A percentile compares a stretch with the other conserved stretches of the same genome.
phyloP scores from a whole-genome alignment of 2,113 vertebrate species.

The Prolemur simus region DNA sequence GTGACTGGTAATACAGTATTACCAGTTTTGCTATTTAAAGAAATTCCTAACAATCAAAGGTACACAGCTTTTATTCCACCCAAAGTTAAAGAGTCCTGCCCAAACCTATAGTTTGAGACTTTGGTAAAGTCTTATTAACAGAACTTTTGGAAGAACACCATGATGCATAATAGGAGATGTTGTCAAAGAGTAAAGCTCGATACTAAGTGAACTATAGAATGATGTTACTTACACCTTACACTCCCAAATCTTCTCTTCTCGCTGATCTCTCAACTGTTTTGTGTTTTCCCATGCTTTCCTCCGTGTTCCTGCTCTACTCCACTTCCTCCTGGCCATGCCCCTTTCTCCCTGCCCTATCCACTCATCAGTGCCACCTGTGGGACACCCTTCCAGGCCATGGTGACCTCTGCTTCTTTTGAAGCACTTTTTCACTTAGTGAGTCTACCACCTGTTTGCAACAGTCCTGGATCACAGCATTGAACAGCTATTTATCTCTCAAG shows the following conservation, averaged over 20 bases:
- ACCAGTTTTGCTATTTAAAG: neutral
- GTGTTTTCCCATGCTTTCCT: neutral
- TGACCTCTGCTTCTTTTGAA: neutral
- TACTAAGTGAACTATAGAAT: neutral
- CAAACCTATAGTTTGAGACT: neutral
- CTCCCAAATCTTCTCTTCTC: neutral
- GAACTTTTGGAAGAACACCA: neutral
- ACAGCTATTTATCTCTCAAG: neutral
- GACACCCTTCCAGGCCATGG: neutral
- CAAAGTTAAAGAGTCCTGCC: neutral
- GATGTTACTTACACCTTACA: neutral
- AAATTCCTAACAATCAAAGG: slow-evolving; percentile 12
- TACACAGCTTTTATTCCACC: neutral
- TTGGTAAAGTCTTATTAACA: neutral
- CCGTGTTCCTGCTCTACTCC: neutral
- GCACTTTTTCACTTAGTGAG: neutral
- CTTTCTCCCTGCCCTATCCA: neutral
- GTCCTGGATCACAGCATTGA: neutral
- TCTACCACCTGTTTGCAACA: neutral
- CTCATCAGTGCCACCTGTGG: neutral
- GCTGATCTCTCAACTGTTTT: neutral
- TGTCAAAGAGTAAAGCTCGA: neutral
- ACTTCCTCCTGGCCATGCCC: rapidly evolving
- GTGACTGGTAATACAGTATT: neutral
- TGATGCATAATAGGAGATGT: neutral